A percentile compares a stretch with the other conserved stretches of the same genome.
Evolutionary conservation across 1,140 invertebrate species (phyloP).

Genomic region (Bombus waltoni): DNA sequence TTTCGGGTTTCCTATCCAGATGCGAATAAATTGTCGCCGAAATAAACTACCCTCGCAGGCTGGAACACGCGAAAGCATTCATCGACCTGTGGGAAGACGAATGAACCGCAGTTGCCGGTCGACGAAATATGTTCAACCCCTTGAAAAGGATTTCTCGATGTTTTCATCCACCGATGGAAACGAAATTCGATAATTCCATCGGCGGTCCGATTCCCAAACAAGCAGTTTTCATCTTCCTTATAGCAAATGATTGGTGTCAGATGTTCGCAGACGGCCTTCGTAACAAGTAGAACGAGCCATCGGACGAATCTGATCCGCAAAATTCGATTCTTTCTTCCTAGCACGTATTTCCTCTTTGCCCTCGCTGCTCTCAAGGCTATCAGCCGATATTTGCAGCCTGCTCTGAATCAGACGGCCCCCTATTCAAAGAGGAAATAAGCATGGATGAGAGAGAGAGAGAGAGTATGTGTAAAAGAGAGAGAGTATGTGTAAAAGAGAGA

Average conservation of each 20-base stretch:
- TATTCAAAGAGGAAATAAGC: background rate
- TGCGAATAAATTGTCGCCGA: conserved; percentile 37
- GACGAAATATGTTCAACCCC: background rate
- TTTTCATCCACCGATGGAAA: background rate
- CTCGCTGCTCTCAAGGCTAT: no score
- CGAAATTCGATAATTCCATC: conserved; percentile 1
- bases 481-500: no score
- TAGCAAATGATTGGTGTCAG: background rate
- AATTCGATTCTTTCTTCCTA: conserved; percentile 16
- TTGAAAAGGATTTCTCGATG: background rate
- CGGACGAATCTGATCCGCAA: background rate
- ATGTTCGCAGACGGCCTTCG: background rate
- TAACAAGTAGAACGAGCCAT: background rate
- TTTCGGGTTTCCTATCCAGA: conserved; percentile 7
- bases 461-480: no score
- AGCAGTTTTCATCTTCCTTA: background rate
- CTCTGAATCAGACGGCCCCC: conserved; percentile 24
- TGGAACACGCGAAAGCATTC: conserved; percentile 7
- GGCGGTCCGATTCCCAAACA: background rate
- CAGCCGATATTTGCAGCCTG: conserved; percentile 35
- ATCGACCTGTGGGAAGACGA: conserved; percentile 7
- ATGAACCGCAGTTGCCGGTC: conserved; percentile 6
- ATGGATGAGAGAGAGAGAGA: background rate
- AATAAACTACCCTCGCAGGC: conserved; percentile 4
- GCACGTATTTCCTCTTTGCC: background rate